Base-by-base conservation (phyloP, 2,888 invertebrate genomes). In the Eristalinus sepulchralis region DNA sequence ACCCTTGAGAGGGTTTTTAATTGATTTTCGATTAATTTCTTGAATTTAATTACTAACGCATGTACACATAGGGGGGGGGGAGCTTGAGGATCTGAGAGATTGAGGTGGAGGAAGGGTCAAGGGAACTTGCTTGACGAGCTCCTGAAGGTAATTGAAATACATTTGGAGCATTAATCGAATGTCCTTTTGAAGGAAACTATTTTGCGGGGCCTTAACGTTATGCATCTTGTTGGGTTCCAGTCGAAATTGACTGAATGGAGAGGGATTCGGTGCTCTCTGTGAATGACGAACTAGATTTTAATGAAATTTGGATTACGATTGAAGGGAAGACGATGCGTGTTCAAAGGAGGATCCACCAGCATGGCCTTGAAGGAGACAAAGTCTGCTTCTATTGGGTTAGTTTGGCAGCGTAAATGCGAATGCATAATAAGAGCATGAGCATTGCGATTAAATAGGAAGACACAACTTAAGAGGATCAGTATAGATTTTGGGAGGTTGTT, bases 1-100 rank as follows among this genome's bases (percentile, higher is more conserved):
- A 27, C 24, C 17, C 47, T n/a, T 13, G 36, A 39, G 60, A 20
- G 57, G 31, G 24, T 64, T 57, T 77, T 77, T 53, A 77, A 77
- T 77, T 77, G 68, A 62, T 70, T 77, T 70, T 55, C 62, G 68
- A 63, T 77, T 55, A 62, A 62, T 77, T 62, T 70, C 27, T 36
- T 2, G n/a, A 34, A 77, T 68, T 77, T 31, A 64, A 68, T 75
- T 66, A 47, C 39, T 9, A 64, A 11, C 33, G 5, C n/a, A 55
- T 10, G 10, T n/a, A 17, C n/a, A 24, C 39, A 31, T 27, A 17
- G 1, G 6, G 17, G 55, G 1, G 8, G 27, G 36, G 0, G 27
- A 33, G 57, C 20, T 22, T 9, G n/a, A n/a, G n/a, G n/a, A n/a
- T 47, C 36, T 8, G 22, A 64, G 39, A 13, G 47, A 13, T 3